These are phyloP conservation scores for Stomatorhinus walkeri DNA, from an alignment of 2,797 vertebrate genomes.

Conservation along the genomic window DNA sequence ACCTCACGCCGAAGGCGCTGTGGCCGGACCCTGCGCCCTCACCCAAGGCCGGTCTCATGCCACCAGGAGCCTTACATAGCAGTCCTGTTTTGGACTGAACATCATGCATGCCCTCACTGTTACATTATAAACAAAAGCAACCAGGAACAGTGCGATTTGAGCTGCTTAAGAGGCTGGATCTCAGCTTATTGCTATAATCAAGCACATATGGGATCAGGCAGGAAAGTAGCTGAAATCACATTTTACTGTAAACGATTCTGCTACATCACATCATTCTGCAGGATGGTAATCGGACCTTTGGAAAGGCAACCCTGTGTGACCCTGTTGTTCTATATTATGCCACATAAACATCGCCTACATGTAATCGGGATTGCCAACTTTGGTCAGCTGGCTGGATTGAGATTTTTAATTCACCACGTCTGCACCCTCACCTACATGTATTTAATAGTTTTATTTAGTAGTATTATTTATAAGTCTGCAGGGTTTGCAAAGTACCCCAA, in stretches of 20 bases:
- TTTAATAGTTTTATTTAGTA: background rate
- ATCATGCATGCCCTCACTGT: background rate
- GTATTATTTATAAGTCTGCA: background rate
- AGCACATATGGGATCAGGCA: slow-evolving; percentile 8
- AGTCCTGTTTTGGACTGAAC: background rate
- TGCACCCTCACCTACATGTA: background rate
- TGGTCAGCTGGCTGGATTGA: background rate
- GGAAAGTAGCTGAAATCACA: background rate
- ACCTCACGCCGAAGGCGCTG: background rate
- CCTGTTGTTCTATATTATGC: background rate
- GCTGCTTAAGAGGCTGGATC: background rate
- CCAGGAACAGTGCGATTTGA: background rate
- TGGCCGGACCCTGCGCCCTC: background rate
- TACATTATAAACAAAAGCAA: slow-evolving; percentile 24
- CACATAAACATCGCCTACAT: background rate
- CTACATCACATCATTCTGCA: background rate
- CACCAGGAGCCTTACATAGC: background rate
- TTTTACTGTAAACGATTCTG: background rate
- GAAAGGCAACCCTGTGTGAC: background rate
- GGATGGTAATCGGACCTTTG: background rate
- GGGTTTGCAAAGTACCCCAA: background rate
- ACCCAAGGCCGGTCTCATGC: background rate
- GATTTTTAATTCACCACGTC: background rate
- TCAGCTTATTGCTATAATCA: slow-evolving; percentile 25
- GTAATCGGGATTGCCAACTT: background rate